These are phyloP conservation scores for Morpho helenor DNA, from an alignment of 2,888 invertebrate genomes.

Conservation along the genomic window DNA sequence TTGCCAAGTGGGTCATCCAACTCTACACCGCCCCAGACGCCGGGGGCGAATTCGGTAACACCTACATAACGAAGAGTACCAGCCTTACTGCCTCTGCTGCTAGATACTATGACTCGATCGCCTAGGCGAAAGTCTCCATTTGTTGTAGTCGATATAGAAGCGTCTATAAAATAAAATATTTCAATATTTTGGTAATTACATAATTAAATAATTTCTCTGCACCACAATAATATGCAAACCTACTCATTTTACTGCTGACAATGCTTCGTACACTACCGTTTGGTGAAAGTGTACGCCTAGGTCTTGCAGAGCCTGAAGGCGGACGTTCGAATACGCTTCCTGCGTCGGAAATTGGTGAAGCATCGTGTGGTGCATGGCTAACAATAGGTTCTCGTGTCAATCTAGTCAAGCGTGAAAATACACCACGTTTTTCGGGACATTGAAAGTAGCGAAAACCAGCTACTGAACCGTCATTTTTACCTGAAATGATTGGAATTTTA, in stretches of 20 bases:
- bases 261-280: constrained; percentile 73
- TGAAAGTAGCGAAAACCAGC: constrained; percentile 95
- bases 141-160: constrained; percentile 68
- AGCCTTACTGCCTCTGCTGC: constrained; percentile 92
- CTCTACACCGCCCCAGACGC: constrained; percentile 98
- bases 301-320: constrained; percentile 64
- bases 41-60: constrained; percentile 92
- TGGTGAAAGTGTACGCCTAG: constrained; percentile 64
- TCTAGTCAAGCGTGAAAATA: constrained; percentile 94
- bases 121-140: constrained; percentile 87
- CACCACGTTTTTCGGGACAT: constrained; percentile 94
- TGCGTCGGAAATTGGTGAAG: constrained; percentile 67
- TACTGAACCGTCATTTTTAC: constrained; percentile 98
- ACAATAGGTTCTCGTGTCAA: constrained; percentile 86
- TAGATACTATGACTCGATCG: constrained; percentile 94
- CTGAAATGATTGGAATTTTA: constrained; percentile 63
- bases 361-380: constrained; percentile 71
- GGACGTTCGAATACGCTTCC: constrained; percentile 72
- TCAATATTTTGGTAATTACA: neutral
- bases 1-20: constrained; percentile 96
- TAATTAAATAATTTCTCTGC: neutral
- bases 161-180: constrained; percentile 45
- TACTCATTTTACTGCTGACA: constrained; percentile 77
- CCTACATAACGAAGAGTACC: constrained; percentile 93
- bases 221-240: constrained; percentile 29